phyloP scores from a whole-genome alignment of 1,140 invertebrate genomes.

The Lethrus apterus region DNA sequence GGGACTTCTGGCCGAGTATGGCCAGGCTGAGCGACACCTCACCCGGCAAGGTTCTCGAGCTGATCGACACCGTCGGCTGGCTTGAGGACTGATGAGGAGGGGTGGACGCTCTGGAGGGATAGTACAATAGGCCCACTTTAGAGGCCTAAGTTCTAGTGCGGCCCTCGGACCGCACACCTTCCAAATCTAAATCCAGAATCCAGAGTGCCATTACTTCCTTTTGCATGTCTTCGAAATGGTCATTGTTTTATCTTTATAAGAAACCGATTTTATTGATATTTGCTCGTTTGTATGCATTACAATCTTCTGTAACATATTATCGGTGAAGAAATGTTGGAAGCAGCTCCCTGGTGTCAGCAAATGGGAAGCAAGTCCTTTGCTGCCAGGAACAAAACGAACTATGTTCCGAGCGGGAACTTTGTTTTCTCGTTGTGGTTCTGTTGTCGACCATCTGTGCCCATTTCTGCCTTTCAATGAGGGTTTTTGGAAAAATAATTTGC shows the following conservation, averaged over 20 bases:
- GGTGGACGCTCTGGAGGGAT: no score
- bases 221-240: slow-evolving; percentile 13
- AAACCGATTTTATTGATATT: slow-evolving; percentile 15
- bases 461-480: slow-evolving; percentile 19
- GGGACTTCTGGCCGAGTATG: no score
- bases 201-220: slow-evolving; percentile 24
- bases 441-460: slow-evolving; percentile 19
- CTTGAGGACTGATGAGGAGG: no score
- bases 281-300: slow-evolving; percentile 18
- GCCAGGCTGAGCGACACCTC: no score
- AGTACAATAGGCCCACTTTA: no score
- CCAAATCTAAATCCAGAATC: no score
- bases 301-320: slow-evolving; percentile 17
- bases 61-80: no score
- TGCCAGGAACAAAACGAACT: slow-evolving; percentile 17
- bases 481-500: no score
- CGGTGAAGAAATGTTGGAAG: slow-evolving; percentile 19
- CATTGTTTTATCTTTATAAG: slow-evolving; percentile 13
- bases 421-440: slow-evolving; percentile 9
- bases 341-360: background rate
- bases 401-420: slow-evolving; percentile 17
- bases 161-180: no score
- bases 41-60: no score
- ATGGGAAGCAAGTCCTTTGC: slow-evolving; percentile 8
- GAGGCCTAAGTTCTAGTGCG: no score